A percentile compares a stretch with the other conserved stretches of the same genome.
Conservation (phyloP, 2,113 vertebrate species). For the Ivindomyrus marchei region DNA sequence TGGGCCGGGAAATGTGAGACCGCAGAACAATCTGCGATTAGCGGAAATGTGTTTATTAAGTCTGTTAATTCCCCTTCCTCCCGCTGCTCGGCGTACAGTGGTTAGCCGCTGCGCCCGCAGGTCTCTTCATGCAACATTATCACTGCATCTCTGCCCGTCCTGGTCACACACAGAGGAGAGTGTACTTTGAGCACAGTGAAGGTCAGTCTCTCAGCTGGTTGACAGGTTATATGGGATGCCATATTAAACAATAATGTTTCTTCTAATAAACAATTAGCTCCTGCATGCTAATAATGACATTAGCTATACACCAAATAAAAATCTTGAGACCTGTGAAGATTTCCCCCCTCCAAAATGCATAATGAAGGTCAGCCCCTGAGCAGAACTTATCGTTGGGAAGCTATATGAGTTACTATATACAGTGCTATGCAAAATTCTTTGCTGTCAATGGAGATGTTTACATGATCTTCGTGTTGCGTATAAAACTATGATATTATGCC, state of each 20-base stretch:
- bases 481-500: neutral
- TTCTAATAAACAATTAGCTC: neutral
- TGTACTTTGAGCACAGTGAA: neutral
- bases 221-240: neutral
- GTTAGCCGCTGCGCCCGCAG: neutral
- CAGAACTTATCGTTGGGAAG: neutral
- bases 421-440: neutral
- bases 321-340: neutral
- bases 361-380: neutral
- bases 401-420: neutral
- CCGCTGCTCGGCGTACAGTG: slow-evolving; percentile 17
- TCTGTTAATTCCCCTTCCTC: neutral
- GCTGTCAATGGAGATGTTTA: neutral
- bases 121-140: neutral
- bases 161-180: neutral
- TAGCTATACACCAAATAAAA: neutral
- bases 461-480: neutral
- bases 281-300: neutral
- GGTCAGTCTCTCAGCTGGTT: neutral
- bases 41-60: slow-evolving; percentile 20
- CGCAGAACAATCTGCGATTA: slow-evolving; percentile 55
- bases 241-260: neutral
- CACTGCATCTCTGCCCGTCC: neutral
- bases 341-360: no score
- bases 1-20: slow-evolving; percentile 27